A percentile compares a stretch with the other conserved stretches of the same genome.
Conservation (phyloP, 2,797 vertebrate genomes). For the Acrossocheilus wenchowensis region DNA sequence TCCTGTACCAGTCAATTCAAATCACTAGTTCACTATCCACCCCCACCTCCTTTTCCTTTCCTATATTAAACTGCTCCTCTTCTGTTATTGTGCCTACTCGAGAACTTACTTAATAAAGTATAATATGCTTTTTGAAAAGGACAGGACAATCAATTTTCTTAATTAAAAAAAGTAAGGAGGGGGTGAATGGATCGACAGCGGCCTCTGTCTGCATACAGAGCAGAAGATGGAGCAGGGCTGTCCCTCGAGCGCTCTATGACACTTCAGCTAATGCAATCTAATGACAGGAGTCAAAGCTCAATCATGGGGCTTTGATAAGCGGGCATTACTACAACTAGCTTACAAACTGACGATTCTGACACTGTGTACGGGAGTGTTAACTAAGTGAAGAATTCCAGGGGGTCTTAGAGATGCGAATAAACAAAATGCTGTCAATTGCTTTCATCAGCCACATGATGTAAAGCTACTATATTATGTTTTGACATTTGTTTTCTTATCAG, state of each 20-base stretch:
- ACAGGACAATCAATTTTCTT: slow-evolving; percentile 57
- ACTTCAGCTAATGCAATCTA: slow-evolving; percentile 22
- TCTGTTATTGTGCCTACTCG: slow-evolving; percentile 52
- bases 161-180: slow-evolving; percentile 49
- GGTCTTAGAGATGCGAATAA: slow-evolving; percentile 23
- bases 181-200: slow-evolving; percentile 10
- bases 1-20: slow-evolving; percentile 58
- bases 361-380: background rate
- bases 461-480: slow-evolving; percentile 25
- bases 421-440: slow-evolving; percentile 22
- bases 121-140: slow-evolving; percentile 58
- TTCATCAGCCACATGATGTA: slow-evolving; percentile 23
- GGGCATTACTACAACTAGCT: background rate
- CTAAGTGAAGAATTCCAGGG: background rate
- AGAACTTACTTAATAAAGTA: slow-evolving; percentile 60
- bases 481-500: slow-evolving; percentile 12
- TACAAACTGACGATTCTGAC: background rate
- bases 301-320: background rate
- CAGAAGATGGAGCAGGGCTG: slow-evolving; percentile 10
- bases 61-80: slow-evolving; percentile 53
- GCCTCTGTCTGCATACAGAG: slow-evolving; percentile 42
- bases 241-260: slow-evolving; percentile 20
- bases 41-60: background rate
- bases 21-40: slow-evolving; percentile 44
- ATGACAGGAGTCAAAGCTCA: slow-evolving; percentile 37